Percentiles rank a stretch among this genome's conserved stretches.
Evolutionary conservation across 2,113 vertebrate species (phyloP).

Genomic region (Stictonetta naevosa): DNA sequence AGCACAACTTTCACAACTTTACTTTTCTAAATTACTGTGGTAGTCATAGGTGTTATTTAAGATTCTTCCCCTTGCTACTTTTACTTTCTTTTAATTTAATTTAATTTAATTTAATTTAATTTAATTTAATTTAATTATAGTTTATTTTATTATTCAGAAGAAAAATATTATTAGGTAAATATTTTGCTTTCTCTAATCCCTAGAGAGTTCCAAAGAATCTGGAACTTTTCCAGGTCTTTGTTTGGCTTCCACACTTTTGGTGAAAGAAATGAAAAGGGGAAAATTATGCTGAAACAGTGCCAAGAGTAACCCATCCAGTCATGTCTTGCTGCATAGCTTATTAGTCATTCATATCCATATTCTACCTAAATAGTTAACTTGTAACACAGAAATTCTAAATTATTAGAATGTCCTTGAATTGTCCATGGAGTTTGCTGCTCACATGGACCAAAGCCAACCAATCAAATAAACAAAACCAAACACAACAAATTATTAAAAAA

Average conservation of each 20-base stretch:
- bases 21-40: not conserved
- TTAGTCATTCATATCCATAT: constrained; percentile 56
- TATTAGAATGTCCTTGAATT: constrained; percentile 40
- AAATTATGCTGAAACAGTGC: constrained; percentile 25
- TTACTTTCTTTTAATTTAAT: not conserved
- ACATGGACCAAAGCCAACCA: too few relatives aligned
- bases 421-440: not conserved
- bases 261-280: constrained; percentile 29
- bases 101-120: too few relatives aligned
- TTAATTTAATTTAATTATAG: not conserved
- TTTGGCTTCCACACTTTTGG: constrained; percentile 45
- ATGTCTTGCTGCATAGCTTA: constrained; percentile 27
- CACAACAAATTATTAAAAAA: not conserved
- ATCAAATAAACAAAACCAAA: too few relatives aligned
- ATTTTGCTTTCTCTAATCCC: constrained; percentile 13
- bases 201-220: constrained; percentile 1
- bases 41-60: constrained; percentile 3
- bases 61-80: not conserved
- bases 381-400: constrained; percentile 38
- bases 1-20: not conserved
- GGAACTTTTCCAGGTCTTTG: constrained; percentile 31
- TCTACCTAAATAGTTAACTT: constrained; percentile 59
- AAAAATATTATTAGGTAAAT: not conserved
- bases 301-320: constrained; percentile 44
- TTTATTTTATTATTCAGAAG: not conserved